phyloP scores from a whole-genome alignment of 1,140 invertebrate genomes.

The Steinernema feltiae region DNA sequence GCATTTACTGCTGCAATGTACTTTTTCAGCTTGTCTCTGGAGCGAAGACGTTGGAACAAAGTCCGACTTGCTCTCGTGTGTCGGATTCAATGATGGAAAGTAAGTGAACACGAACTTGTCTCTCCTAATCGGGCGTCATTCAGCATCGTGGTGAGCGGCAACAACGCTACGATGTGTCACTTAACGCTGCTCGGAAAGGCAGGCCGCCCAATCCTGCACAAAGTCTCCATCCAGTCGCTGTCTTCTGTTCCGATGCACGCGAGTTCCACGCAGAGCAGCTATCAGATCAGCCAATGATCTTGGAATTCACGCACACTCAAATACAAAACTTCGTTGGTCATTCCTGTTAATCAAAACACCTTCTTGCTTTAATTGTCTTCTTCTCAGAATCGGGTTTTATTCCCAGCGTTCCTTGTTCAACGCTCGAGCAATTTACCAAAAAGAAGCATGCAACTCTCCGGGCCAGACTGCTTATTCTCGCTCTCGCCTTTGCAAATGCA shows the following conservation, averaged over 20 bases:
- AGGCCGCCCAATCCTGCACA: neutral
- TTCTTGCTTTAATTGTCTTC: too few species aligned
- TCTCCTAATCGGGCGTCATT: neutral
- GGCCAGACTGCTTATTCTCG: too few species aligned
- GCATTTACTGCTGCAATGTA: neutral
- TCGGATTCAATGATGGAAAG: conserved; percentile 4
- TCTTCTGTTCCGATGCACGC: neutral
- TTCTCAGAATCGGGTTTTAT: too few species aligned
- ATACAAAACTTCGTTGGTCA: too few species aligned
- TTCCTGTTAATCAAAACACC: too few species aligned
- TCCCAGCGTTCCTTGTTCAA: too few species aligned
- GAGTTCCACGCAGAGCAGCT: neutral
- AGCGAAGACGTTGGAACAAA: neutral
- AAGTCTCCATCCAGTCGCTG: conserved; percentile 8
- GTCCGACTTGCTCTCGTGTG: neutral
- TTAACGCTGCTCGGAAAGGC: neutral
- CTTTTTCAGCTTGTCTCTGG: neutral
- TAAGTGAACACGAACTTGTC: neutral
- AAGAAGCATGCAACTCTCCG: too few species aligned
- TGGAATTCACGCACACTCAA: too few species aligned
- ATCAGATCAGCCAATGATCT: neutral
- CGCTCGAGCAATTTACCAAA: too few species aligned
- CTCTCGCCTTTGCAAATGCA: too few species aligned
- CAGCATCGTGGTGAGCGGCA: neutral
- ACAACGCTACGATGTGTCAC: neutral